Conservation (phyloP, 2,113 vertebrate genomes). For the Hemichromis elongatus region DNA sequence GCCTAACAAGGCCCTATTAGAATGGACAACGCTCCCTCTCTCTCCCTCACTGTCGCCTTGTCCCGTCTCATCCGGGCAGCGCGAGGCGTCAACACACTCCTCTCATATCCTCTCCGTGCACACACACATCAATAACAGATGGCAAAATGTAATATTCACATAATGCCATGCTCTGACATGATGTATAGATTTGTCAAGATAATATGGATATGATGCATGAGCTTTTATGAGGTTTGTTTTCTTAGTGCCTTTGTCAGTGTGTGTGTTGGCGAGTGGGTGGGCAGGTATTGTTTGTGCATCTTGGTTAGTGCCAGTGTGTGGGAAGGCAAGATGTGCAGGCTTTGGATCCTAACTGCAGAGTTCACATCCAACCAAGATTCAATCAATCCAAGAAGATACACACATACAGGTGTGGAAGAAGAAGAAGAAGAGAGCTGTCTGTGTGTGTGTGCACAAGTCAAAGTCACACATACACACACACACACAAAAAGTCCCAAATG, state of each 20-base stretch:
- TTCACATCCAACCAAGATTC: conserved; percentile 56
- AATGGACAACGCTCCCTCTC: conserved; percentile 59
- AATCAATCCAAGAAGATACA: conserved; percentile 45
- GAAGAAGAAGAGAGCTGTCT: neutral
- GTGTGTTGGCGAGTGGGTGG: conserved; percentile 1
- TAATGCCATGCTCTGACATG: conserved; percentile 58
- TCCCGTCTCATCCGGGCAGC: conserved; percentile 17
- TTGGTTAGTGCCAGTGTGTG: conserved; percentile 33
- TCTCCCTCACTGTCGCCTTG: conserved; percentile 51
- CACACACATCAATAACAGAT: conserved; percentile 39
- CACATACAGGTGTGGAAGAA: conserved; percentile 8
- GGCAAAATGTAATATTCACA: conserved; percentile 64
- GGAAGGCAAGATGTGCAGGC: conserved; percentile 25
- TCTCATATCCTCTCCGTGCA: conserved; percentile 56
- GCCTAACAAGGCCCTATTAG: conserved; percentile 68
- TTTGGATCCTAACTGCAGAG: conserved; percentile 41
- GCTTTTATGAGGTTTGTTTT: conserved; percentile 56
- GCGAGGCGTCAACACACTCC: neutral
- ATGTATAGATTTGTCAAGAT: conserved; percentile 73
- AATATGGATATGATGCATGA: conserved; percentile 69
- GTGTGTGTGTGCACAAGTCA: conserved; percentile 10
- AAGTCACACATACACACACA: neutral
- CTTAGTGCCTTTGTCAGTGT: conserved; percentile 16
- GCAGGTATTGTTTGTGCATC: conserved; percentile 25
- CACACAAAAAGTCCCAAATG: neutral